These are phyloP conservation scores for Blastobasis lacticolella DNA, from an alignment of 2,888 invertebrate genomes.

Conservation along the genomic window DNA sequence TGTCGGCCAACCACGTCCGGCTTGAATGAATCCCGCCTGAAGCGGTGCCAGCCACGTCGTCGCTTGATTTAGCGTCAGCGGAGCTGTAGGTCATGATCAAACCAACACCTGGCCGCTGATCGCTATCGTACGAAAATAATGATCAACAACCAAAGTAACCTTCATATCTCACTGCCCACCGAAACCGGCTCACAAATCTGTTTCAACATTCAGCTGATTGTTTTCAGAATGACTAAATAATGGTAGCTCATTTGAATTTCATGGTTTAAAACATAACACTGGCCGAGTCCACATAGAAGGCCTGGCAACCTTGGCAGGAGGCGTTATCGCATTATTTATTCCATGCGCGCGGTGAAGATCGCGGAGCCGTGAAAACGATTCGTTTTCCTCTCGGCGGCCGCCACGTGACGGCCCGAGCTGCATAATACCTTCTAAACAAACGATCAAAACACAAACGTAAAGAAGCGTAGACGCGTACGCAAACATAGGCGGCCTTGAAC, in stretches of 20 bases:
- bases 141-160: not conserved
- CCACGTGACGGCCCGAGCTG: slow-evolving; percentile 32
- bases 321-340: slow-evolving; percentile 50
- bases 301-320: slow-evolving; percentile 26
- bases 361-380: slow-evolving; percentile 53
- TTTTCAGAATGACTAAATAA: not conserved
- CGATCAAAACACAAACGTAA: slow-evolving; percentile 42
- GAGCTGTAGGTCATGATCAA: slow-evolving; percentile 62
- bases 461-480: slow-evolving; percentile 49
- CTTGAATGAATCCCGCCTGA: slow-evolving; percentile 59
- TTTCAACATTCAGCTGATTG: not conserved
- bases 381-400: slow-evolving; percentile 38
- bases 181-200: not conserved
- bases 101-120: slow-evolving; percentile 31
- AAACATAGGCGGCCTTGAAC: slow-evolving; percentile 70
- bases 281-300: no score
- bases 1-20: slow-evolving; percentile 26
- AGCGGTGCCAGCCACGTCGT: slow-evolving; percentile 46
- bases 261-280: slow-evolving; percentile 17
- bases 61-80: slow-evolving; percentile 40
- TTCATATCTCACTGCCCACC: not conserved
- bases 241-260: slow-evolving; percentile 16
- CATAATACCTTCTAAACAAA: slow-evolving; percentile 33
- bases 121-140: not conserved
- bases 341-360: slow-evolving; percentile 39